Evolutionary conservation across 2,113 vertebrate genomes (phyloP), one percentile per base, ranked within the genome.

Genomic region (Eulacestoma nigropectus): DNA sequence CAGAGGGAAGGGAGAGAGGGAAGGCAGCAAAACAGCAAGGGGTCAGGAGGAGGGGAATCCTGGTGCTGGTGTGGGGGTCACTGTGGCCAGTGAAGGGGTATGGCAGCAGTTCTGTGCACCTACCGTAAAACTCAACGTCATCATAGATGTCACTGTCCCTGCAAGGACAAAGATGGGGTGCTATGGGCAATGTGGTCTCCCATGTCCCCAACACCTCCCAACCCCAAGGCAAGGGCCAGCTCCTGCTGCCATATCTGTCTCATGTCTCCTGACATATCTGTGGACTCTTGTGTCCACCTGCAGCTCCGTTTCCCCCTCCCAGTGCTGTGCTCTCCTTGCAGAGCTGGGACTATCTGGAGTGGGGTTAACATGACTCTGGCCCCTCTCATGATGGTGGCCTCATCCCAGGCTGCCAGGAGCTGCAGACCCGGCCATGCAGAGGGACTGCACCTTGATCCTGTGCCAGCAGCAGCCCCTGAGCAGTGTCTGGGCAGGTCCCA

Each of bases 121-220:
- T 98, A 90, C 64, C 87, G 4, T 44, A 42, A 84, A 96, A 94
- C 65, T 98, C 98, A 46, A 99, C 93, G 3, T 99, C 98, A 10
- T 99, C 98, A 30, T 99, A 99, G 94, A 98, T 97, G 57, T 98
- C 98, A 67, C 97, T 90, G 93, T 99, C 98, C 96, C 98, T 99
- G 96, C 5, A 76, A 96, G 44, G 9, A 93, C 77, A 62, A 76
- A 75, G 73, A 85, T 0, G 0, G 20, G 18, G 9, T 42, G 37
- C 41, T 60, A 50, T 87, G 49, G 69, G 60, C 77, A 55, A 25
- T 8, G 33, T 44, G 22, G 16, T 27, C 18, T 53, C 68, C 67
- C 46, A 3, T 6, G 69, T 77, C 44, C 59, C 73, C 47, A 39
- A 21, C 1, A 1, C 53, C 33, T 59, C 47, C 26, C 3, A 1